Evolutionary conservation across 1,140 invertebrate species (phyloP).

Genomic region (Penaeus japonicus): DNA sequence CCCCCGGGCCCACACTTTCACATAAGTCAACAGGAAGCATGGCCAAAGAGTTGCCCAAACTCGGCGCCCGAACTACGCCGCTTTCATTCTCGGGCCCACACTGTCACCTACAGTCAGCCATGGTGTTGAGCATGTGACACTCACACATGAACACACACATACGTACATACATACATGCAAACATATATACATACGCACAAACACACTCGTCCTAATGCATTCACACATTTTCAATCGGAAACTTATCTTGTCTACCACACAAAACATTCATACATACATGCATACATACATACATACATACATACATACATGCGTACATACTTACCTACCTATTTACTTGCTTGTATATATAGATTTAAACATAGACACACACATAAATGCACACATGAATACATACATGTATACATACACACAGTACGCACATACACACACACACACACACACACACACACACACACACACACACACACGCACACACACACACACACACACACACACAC

Average conservation of each 20-base stretch:
- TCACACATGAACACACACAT: neutral
- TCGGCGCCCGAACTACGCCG: neutral
- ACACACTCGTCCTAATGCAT: neutral
- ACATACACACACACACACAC: neutral
- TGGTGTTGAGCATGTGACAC: no score
- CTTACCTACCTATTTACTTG: neutral
- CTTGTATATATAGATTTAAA: neutral
- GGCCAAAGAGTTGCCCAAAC: no score
- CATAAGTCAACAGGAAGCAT: neutral
- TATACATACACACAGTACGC: no score
- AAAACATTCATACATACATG: neutral
- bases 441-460: no score
- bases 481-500: neutral
- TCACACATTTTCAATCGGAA: neutral
- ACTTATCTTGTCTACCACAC: no score
- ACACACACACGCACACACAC: no score
- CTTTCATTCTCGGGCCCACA: neutral
- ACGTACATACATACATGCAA: neutral
- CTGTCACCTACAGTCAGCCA: neutral
- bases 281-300: neutral
- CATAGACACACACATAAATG: neutral
- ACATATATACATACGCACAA: no score
- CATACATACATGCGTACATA: neutral
- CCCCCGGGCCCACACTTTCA: neutral
- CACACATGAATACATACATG: neutral